Evolutionary conservation across 2,797 vertebrate genomes (phyloP).

Genomic region (Lutjanus argentimaculatus): DNA sequence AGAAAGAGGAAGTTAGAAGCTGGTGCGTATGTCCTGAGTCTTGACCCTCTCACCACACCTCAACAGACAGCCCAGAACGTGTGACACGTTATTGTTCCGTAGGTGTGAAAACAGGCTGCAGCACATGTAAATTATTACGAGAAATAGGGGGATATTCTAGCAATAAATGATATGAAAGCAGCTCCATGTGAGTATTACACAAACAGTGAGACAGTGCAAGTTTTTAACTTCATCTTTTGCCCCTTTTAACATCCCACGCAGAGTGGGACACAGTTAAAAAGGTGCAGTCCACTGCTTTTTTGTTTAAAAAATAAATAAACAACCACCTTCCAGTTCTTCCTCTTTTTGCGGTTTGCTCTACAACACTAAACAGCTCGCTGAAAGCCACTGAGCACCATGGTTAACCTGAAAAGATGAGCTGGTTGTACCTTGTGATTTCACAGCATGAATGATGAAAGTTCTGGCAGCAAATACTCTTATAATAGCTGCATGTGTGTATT

Average conservation of each 20-base stretch:
- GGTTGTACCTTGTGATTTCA: slow-evolving; percentile 70
- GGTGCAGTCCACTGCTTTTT: slow-evolving; percentile 61
- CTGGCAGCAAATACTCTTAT: slow-evolving; percentile 16
- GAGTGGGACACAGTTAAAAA: slow-evolving; percentile 48
- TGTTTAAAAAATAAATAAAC: slow-evolving; percentile 60
- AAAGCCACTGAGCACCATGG: slow-evolving; percentile 42
- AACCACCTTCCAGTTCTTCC: slow-evolving; percentile 43
- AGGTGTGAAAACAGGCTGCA: slow-evolving; percentile 38
- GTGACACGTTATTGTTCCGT: slow-evolving; percentile 49
- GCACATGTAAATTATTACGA: slow-evolving; percentile 56
- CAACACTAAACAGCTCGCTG: slow-evolving; percentile 38
- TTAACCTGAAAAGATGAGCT: slow-evolving; percentile 61
- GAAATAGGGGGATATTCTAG: slow-evolving; percentile 44
- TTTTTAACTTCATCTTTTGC: slow-evolving; percentile 52
- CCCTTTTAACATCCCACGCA: slow-evolving; percentile 27
- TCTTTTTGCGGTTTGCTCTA: slow-evolving; percentile 35
- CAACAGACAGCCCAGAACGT: slow-evolving; percentile 47
- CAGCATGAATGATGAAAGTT: slow-evolving; percentile 67
- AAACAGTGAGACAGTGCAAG: slow-evolving; percentile 59
- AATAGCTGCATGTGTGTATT: slow-evolving; percentile 49
- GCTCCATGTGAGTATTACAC: slow-evolving; percentile 38
- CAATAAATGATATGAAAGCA: slow-evolving; percentile 41
- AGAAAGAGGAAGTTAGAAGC: slow-evolving; percentile 74
- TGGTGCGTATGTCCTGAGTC: slow-evolving; percentile 64
- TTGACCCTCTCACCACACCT: slow-evolving; percentile 70